Conservation (phyloP, 2,113 vertebrate species). For the Menidia beryllina region DNA sequence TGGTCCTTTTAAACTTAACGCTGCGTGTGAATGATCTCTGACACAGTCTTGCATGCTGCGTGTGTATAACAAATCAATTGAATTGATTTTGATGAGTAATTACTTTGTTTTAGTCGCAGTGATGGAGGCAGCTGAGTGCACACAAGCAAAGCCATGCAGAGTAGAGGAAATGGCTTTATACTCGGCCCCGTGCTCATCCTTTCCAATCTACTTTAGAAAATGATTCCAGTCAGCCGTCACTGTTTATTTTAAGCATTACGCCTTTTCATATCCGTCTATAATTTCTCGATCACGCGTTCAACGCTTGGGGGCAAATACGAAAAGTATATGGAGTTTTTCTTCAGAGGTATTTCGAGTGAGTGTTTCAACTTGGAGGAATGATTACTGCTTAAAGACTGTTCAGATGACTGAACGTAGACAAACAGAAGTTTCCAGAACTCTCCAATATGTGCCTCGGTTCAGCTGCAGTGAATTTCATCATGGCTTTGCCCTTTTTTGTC, state of each 20-base stretch:
- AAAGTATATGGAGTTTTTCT: conserved; percentile 8
- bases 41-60: conserved; percentile 13
- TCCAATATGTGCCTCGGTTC: not conserved
- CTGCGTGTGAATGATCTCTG: conserved; percentile 23
- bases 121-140: conserved; percentile 1
- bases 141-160: not conserved
- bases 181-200: not conserved
- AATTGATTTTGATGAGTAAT: conserved; percentile 43
- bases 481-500: conserved; percentile 52
- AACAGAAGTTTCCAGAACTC: conserved; percentile 4
- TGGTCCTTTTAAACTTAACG: not conserved
- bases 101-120: conserved; percentile 35
- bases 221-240: conserved; percentile 15
- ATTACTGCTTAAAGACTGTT: conserved; percentile 12
- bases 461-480: conserved; percentile 26
- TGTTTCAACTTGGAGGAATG: conserved; percentile 14
- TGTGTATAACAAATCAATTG: conserved; percentile 31
- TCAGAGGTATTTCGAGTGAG: conserved; percentile 15
- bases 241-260: conserved; percentile 25
- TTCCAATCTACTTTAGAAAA: conserved; percentile 23
- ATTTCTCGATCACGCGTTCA: conserved; percentile 35
- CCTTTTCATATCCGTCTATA: conserved; percentile 15
- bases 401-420: not conserved
- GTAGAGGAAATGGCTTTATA: conserved; percentile 1
- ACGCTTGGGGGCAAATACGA: not conserved